Conservation (phyloP, 2,888 invertebrate genomes). For the Dyspetes luteomarginatus region DNA sequence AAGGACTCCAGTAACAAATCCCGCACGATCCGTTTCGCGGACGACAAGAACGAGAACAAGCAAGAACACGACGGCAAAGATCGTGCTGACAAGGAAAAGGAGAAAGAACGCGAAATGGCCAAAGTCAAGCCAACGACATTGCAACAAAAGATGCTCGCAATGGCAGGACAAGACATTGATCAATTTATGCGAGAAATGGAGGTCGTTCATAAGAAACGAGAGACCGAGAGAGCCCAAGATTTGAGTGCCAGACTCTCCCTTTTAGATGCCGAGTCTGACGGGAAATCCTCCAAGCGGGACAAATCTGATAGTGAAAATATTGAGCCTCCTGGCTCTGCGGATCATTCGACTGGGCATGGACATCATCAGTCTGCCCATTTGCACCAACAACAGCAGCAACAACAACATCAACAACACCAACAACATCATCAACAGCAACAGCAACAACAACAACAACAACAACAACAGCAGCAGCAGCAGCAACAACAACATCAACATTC, state of each 20-base stretch:
- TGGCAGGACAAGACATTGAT: conserved; percentile 96
- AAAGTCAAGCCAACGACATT: conserved; percentile 89
- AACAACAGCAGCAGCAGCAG: conserved; percentile 68
- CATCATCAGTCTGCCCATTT: conserved; percentile 71
- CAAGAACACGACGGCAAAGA: conserved; percentile 80
- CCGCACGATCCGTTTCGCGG: conserved; percentile 87
- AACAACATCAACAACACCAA: conserved; percentile 35
- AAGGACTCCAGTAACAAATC: conserved; percentile 84
- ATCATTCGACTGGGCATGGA: conserved; percentile 68
- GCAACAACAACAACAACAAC: conserved; percentile 72
- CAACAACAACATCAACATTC: conserved; percentile 71
- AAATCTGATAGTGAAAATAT: conserved; percentile 69
- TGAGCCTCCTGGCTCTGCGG: conserved; percentile 75
- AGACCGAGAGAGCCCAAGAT: conserved; percentile 87
- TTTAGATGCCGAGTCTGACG: conserved; percentile 76
- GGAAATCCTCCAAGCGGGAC: conserved; percentile 70
- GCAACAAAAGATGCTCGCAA: conserved; percentile 94
- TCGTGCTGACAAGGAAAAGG: conserved; percentile 77
- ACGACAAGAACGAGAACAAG: conserved; percentile 85
- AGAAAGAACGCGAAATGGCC: conserved; percentile 81
- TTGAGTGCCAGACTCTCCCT: conserved; percentile 85
- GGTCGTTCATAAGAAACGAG: conserved; percentile 91
- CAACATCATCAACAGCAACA: conserved; percentile 52
- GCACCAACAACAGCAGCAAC: conserved; percentile 66
- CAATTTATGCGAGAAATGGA: conserved; percentile 97